A percentile compares a stretch with the other conserved stretches of the same genome.
Conservation (phyloP, 2,113 vertebrate species). For the Pluvialis apricaria region DNA sequence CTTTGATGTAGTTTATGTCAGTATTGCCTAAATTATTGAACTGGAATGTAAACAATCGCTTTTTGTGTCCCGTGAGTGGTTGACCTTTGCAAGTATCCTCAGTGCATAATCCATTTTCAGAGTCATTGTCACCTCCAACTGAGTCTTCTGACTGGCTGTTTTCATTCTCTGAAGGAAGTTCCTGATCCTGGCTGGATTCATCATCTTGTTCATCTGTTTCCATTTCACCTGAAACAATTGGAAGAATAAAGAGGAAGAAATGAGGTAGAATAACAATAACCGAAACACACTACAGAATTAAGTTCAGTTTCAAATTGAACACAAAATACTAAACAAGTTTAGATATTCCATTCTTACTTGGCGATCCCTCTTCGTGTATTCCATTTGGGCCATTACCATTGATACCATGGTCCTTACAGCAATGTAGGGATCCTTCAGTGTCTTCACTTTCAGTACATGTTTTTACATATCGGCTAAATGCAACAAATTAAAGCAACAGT, state of each 20-base stretch:
- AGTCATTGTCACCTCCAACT: conserved; percentile 93
- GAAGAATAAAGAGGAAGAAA: background rate
- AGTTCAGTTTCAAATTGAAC: background rate
- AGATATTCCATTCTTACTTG: conserved; percentile 81
- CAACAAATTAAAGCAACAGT: conserved; percentile 11
- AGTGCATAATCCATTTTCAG: conserved; percentile 90
- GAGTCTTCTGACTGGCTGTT: conserved; percentile 98
- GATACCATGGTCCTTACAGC: conserved; percentile 86
- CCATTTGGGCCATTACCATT: conserved; percentile 95
- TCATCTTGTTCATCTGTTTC: conserved; percentile 98
- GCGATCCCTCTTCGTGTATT: conserved; percentile 92
- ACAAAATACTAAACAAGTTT: background rate
- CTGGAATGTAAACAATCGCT: conserved; percentile 97
- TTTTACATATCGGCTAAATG: conserved; percentile 79
- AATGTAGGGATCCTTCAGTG: conserved; percentile 82
- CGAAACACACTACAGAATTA: background rate
- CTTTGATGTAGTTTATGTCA: conserved; percentile 92
- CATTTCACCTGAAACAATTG: conserved; percentile 85
- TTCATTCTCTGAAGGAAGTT: conserved; percentile 96
- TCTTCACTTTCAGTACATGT: conserved; percentile 79
- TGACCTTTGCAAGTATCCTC: conserved; percentile 86
- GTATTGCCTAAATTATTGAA: conserved; percentile 97
- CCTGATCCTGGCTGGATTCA: conserved; percentile 97
- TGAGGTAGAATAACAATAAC: background rate
- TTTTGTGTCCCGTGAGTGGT: conserved; percentile 81